Evolutionary conservation across 2,797 vertebrate species (phyloP), one percentile per base, ranked within the genome.

Genomic region (Aulostomus chinensis): DNA sequence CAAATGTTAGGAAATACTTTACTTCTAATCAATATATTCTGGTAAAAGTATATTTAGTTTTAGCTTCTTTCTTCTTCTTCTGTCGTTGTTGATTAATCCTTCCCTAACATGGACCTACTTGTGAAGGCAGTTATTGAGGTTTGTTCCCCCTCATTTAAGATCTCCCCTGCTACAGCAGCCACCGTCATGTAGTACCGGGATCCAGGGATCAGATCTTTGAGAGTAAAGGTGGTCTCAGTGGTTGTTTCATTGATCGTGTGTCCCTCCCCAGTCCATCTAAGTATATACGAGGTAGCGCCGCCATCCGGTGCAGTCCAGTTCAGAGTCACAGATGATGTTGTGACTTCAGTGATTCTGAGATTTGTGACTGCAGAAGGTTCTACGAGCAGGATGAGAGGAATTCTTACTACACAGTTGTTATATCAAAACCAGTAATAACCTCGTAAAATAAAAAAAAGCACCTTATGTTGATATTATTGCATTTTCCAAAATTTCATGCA

Each of bases 161-260:
- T 0, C 1, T 47, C 2, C 37, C n/a, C 46, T 15, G 63, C 59
- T 13, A 50, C 49, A 30, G 77, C 70, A 2, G 37, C 2, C 14
- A 80, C 74, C 15, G 45, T 18, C 4, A 84, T 54, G 18, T 5
- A 53, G 34, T 85, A 85, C 7, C 5, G 28, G 5, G 1, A 4
- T 43, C 78, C 83, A 58, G 81, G 54, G 1, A 0, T 37, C 24
- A 87, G 54, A 12, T 8, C 1, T 10, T 6, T 28, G 24, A 85
- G 40, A 0, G 4, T 56, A 17, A 49, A 28, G 5, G 0, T 53
- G 14, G 63, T 68, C 2, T 17, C 2, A 4, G 0, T 26, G 0
- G 25, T 62, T 6, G 0, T 9, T 3, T 2, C 2, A 2, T 0
- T 10, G 18, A 1, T 0, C 14, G 2, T 10, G 0, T 1, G 0